phyloP scores from a whole-genome alignment of 1,140 invertebrate genomes.

The Elymnias hypermnestra region DNA sequence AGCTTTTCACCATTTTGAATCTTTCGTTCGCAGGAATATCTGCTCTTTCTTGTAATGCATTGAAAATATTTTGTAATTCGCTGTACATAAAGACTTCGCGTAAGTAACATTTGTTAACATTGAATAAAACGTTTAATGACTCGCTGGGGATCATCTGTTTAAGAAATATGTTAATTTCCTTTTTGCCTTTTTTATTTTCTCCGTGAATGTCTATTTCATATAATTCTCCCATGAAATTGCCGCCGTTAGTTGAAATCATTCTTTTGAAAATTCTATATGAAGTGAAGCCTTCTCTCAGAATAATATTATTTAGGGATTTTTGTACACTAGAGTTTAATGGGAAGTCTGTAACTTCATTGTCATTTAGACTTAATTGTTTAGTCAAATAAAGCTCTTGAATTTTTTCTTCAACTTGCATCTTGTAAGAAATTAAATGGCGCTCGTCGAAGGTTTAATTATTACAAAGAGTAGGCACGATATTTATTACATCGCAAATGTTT shows the following conservation, averaged over 20 bases:
- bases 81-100: constrained; percentile 27
- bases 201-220: constrained; percentile 23
- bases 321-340: constrained; percentile 8
- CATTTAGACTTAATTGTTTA: background rate
- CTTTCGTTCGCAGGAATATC: constrained; percentile 17
- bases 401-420: too few relatives aligned
- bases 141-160: constrained; percentile 15
- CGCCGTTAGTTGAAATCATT: constrained; percentile 11
- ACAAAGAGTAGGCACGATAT: too few relatives aligned
- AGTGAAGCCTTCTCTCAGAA: constrained; percentile 28
- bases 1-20: constrained; percentile 25
- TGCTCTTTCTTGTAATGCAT: constrained; percentile 24
- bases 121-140: constrained; percentile 11
- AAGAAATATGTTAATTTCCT: constrained; percentile 19
- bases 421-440: too few relatives aligned
- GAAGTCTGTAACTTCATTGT: background rate
- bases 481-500: too few relatives aligned
- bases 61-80: constrained; percentile 17
- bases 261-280: constrained; percentile 21
- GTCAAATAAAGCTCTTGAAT: too few relatives aligned
- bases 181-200: constrained; percentile 10
- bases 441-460: too few relatives aligned
- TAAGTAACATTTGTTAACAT: constrained; percentile 14
- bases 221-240: constrained; percentile 23
- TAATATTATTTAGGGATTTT: constrained; percentile 20